These are phyloP conservation scores for Sebastes glaucus DNA, from an alignment of 2,797 vertebrate species.

Conservation along the genomic window DNA sequence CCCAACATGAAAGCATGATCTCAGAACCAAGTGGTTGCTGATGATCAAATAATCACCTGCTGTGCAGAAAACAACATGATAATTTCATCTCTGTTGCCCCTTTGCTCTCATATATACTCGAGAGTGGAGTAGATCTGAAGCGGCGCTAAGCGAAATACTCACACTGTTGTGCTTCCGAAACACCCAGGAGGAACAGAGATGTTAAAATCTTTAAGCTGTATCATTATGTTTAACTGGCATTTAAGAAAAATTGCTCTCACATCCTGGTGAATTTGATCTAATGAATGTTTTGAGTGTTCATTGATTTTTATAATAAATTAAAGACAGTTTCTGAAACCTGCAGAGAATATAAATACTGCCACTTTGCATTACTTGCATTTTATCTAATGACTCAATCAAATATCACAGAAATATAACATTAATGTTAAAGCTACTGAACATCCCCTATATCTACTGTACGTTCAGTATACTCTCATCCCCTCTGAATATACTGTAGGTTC, in stretches of 20 bases:
- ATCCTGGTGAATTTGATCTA: not conserved
- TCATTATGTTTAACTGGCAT: slow-evolving; percentile 36
- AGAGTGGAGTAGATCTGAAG: slow-evolving; percentile 35
- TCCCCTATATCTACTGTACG: not conserved
- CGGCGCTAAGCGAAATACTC: slow-evolving; percentile 22
- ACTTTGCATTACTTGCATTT: not conserved
- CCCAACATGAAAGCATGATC: slow-evolving; percentile 50
- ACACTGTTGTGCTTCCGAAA: slow-evolving; percentile 46
- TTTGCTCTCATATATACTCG: slow-evolving; percentile 42
- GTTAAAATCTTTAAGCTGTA: slow-evolving; percentile 27
- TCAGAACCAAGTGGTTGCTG: slow-evolving; percentile 47
- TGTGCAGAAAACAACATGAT: slow-evolving; percentile 48
- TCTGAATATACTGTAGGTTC: not conserved
- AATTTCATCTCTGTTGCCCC: slow-evolving; percentile 52
- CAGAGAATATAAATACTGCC: slow-evolving; percentile 1
- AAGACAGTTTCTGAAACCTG: slow-evolving; percentile 10
- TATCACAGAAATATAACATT: not conserved
- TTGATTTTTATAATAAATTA: not conserved
- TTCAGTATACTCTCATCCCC: not conserved
- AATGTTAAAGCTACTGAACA: not conserved
- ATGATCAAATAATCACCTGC: slow-evolving; percentile 64
- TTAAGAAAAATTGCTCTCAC: slow-evolving; percentile 12
- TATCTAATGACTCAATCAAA: not conserved
- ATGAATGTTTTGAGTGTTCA: slow-evolving; percentile 17
- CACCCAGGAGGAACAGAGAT: slow-evolving; percentile 33